Evolutionary conservation across 1,140 invertebrate genomes (phyloP).

Genomic region (Carposina sasakii): DNA sequence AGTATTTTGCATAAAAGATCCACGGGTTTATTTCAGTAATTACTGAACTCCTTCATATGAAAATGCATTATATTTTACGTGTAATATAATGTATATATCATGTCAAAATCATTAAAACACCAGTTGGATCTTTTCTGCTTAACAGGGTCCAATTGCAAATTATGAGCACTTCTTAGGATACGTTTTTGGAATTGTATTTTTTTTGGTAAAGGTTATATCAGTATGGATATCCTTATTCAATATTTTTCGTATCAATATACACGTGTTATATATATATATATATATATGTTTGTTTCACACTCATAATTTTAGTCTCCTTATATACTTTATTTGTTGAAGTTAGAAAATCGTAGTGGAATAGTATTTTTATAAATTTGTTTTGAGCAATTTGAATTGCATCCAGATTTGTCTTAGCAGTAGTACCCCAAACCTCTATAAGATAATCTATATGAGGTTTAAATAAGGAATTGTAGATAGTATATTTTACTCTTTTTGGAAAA

Average conservation of each 20-base stretch:
- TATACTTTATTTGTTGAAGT: background rate
- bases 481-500: background rate
- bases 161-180: background rate
- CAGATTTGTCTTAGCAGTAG: background rate
- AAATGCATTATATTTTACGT: no score
- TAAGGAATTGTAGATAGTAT: background rate
- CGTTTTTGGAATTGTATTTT: background rate
- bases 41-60: no score
- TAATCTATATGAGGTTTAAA: constrained; percentile 1
- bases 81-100: no score
- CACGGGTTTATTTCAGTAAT: no score
- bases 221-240: background rate
- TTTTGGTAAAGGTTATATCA: background rate
- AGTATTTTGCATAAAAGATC: no score
- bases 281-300: constrained; percentile 2
- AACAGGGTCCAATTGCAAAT: no score
- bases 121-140: no score
- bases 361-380: constrained; percentile 5
- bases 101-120: no score
- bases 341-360: background rate
- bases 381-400: background rate
- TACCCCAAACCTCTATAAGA: background rate
- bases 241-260: constrained; percentile 1
- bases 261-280: constrained; percentile 5
- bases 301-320: background rate